Evolutionary conservation across 2,797 vertebrate genomes (phyloP).

Genomic region (Meriones psammophilus): DNA sequence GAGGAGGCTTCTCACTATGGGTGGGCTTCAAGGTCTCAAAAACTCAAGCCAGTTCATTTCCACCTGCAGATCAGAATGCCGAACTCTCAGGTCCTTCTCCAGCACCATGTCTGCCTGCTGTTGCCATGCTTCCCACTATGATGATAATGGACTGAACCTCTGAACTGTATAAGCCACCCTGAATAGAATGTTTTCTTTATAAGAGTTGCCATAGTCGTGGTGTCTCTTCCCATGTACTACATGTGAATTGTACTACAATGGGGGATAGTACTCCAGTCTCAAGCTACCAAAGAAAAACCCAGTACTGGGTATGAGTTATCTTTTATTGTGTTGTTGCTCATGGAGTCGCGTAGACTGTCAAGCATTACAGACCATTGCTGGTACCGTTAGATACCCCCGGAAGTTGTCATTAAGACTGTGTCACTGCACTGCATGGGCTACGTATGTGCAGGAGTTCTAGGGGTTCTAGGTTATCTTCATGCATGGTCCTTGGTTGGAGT

Average conservation of each 20-base stretch:
- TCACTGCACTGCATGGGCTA: too few relatives aligned
- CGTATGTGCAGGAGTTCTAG: too few relatives aligned
- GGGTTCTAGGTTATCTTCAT: too few relatives aligned
- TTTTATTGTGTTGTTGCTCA: background rate
- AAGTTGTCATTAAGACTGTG: background rate
- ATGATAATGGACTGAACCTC: background rate
- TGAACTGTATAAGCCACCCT: background rate
- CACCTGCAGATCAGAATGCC: background rate
- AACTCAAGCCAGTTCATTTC: background rate
- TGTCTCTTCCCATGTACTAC: background rate
- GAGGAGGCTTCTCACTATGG: background rate
- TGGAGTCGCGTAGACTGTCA: background rate
- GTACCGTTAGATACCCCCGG: background rate
- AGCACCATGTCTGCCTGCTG: background rate
- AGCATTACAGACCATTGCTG: background rate
- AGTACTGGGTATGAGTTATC: background rate
- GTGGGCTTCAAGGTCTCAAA: background rate
- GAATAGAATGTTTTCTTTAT: background rate
- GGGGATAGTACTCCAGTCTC: background rate
- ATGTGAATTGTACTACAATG: background rate
- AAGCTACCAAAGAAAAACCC: background rate
- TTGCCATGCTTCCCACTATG: background rate
- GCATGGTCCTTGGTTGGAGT: too few relatives aligned
- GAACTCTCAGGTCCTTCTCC: background rate
- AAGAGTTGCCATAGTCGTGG: background rate